Conservation (phyloP, 2,113 vertebrate species). For the Mesembrinibis cayennensis region DNA sequence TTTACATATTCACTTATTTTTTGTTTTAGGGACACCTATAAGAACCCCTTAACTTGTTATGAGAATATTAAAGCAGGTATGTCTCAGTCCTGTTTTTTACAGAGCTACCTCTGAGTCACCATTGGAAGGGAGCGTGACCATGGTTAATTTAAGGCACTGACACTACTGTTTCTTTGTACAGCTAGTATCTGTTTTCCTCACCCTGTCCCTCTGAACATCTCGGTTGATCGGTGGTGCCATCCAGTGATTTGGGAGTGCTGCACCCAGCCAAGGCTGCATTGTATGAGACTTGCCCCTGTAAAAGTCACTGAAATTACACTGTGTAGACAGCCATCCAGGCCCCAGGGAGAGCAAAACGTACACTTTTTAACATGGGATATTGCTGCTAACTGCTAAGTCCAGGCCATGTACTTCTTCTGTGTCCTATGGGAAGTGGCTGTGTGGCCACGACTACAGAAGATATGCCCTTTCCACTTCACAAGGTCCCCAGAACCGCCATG, state of each 20-base stretch:
- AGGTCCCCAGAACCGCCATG: not conserved
- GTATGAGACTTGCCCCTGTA: not conserved
- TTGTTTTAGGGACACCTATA: not conserved
- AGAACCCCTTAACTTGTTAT: not conserved
- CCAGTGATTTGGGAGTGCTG: not conserved
- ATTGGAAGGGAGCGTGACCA: not conserved
- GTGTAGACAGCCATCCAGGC: not conserved
- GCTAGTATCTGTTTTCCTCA: not conserved
- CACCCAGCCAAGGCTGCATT: not conserved
- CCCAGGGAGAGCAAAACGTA: conserved; percentile 4
- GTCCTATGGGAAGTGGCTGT: not conserved
- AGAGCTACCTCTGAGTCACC: not conserved
- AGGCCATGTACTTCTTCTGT: not conserved
- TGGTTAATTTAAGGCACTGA: not conserved
- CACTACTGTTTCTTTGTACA: not conserved
- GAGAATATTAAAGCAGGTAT: not conserved
- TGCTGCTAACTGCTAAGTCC: conserved; percentile 8
- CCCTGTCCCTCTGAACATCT: not conserved
- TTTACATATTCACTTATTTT: not conserved
- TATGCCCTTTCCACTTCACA: not conserved
- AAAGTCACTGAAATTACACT: not conserved
- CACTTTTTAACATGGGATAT: conserved; percentile 12
- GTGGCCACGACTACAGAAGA: not conserved
- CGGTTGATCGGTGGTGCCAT: not conserved
- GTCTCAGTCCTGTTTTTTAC: not conserved